Evolutionary conservation across 2,113 vertebrate species (phyloP).

Genomic region (Rhinoderma darwinii): DNA sequence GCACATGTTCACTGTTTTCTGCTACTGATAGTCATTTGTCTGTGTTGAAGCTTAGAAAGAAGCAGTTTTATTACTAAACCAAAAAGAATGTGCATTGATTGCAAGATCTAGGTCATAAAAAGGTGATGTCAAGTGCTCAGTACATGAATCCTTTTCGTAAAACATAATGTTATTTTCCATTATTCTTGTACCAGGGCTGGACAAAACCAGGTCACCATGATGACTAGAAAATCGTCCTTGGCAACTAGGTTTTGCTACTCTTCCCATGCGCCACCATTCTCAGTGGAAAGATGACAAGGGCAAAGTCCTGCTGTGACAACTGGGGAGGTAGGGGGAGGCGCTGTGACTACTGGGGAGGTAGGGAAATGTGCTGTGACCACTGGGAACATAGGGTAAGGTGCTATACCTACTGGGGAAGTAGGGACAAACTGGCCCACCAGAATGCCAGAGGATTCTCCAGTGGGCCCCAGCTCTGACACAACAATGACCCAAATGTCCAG

Average conservation of each 20-base stretch:
- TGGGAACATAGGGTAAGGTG: no score
- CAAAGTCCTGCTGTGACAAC: background rate
- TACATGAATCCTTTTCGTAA: background rate
- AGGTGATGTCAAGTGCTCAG: background rate
- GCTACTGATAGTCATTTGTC: constrained; percentile 10
- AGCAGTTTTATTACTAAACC: constrained; percentile 3
- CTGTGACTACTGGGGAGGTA: background rate
- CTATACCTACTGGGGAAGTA: no score
- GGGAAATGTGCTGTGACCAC: no score
- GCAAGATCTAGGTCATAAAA: background rate
- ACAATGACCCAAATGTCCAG: no score
- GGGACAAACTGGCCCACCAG: no score
- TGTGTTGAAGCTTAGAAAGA: background rate
- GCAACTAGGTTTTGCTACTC: no score
- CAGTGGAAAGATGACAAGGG: background rate
- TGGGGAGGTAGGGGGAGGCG: background rate
- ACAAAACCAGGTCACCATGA: background rate
- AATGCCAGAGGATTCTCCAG: no score
- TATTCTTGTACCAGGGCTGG: background rate
- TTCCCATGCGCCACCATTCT: no score
- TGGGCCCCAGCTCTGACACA: no score
- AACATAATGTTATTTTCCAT: background rate
- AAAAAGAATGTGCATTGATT: background rate
- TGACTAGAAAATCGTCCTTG: no score
- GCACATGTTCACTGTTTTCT: background rate